Evolutionary conservation across 1,140 invertebrate species (phyloP).

Genomic region (Monochamus saltuarius): DNA sequence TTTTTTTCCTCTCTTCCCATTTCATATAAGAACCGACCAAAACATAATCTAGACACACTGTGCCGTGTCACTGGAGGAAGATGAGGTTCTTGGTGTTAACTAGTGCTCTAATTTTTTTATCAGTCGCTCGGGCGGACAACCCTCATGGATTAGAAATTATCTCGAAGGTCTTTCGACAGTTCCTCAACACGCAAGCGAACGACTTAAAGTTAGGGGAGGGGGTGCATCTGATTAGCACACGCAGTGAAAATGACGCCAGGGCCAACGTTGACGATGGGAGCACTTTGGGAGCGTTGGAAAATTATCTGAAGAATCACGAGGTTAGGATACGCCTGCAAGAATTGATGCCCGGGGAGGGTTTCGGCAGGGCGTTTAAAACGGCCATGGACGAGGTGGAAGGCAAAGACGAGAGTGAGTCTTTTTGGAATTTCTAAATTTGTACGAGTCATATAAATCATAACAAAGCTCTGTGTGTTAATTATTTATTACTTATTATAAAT

Average conservation of each 20-base stretch:
- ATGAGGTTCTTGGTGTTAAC: constrained; percentile 44
- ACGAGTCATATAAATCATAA: neutral
- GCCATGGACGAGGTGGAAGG: constrained; percentile 45
- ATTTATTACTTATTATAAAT: no score
- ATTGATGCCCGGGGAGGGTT: constrained; percentile 55
- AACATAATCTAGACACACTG: constrained; percentile 27
- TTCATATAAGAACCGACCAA: constrained; percentile 32
- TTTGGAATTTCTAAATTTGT: neutral
- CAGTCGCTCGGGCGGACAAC: constrained; percentile 24
- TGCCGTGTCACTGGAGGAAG: constrained; percentile 34
- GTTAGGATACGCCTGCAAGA: constrained; percentile 68
- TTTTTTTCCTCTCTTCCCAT: constrained; percentile 26
- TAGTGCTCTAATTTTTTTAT: constrained; percentile 50
- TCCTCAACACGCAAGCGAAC: constrained; percentile 43
- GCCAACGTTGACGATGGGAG: constrained; percentile 56
- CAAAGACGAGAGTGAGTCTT: constrained; percentile 32
- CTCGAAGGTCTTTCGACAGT: constrained; percentile 47
- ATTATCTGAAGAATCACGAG: constrained; percentile 69
- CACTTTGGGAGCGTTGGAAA: constrained; percentile 59
- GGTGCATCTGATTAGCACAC: constrained; percentile 59
- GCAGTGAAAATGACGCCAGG: constrained; percentile 48
- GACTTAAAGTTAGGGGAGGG: constrained; percentile 62
- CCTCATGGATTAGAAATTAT: constrained; percentile 44
- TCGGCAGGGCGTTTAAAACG: constrained; percentile 46
- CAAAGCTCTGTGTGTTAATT: neutral